phyloP scores from a whole-genome alignment of 2,113 vertebrate species.

The Sander vitreus region DNA sequence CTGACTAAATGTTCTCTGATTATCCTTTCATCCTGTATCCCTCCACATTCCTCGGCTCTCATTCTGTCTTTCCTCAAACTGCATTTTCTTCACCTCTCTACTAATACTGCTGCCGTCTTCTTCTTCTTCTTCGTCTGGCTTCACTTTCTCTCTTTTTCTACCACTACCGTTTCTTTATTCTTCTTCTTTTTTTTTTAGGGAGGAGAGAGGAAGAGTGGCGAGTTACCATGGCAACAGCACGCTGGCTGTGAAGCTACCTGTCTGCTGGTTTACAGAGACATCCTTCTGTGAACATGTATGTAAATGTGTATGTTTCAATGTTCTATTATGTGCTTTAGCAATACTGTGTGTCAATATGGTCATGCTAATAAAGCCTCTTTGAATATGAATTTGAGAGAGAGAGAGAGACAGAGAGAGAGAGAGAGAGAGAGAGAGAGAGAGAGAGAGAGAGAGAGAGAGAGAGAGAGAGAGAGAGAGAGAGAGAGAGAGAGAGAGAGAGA shows the following conservation, averaged over 20 bases:
- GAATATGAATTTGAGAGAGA: no score
- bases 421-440: neutral
- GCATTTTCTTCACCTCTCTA: neutral
- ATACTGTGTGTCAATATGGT: no score
- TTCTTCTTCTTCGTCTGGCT: neutral
- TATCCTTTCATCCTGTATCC: constrained; percentile 24
- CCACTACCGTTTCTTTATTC: neutral
- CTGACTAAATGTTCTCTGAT: constrained; percentile 41
- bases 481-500: no score
- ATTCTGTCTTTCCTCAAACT: neutral
- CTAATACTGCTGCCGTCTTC: neutral
- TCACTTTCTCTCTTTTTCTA: constrained; percentile 11
- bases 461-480: no score
- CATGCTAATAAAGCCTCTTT: no score
- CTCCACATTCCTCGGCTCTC: neutral
- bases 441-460: no score
- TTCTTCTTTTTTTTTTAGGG: neutral
- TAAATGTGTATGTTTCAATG: no score
- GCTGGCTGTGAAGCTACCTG: constrained; percentile 68
- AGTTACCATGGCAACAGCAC: constrained; percentile 80
- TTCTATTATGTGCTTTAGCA: no score
- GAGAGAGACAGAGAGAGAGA: neutral
- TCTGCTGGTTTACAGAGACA: constrained; percentile 14
- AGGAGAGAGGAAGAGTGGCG: constrained; percentile 51
- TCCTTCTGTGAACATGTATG: no score